phyloP scores from a whole-genome alignment of 2,797 vertebrate species.

The Rhinophrynus dorsalis region DNA sequence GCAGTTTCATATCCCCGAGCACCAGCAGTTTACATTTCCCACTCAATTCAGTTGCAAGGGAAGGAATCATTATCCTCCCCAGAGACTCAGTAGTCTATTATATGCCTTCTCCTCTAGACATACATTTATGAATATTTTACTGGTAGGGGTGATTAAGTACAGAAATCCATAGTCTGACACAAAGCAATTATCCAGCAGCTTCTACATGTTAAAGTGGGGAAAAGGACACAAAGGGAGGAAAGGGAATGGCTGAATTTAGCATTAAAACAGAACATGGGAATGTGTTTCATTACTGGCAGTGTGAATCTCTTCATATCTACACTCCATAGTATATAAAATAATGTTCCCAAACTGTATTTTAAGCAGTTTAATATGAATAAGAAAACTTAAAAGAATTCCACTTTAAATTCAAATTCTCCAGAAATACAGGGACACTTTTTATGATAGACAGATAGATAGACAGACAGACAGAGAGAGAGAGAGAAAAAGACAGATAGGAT shows the following conservation, averaged over 20 bases:
- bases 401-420: no score
- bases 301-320: no score
- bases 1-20: not conserved
- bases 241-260: not conserved
- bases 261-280: not conserved
- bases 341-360: no score
- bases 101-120: constrained; percentile 2
- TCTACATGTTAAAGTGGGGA: not conserved
- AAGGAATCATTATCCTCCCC: not conserved
- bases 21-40: not conserved
- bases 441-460: no score
- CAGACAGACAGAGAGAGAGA: no score
- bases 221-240: not conserved
- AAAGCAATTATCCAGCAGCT: constrained; percentile 19
- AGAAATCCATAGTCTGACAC: constrained; percentile 21
- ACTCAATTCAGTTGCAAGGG: not conserved
- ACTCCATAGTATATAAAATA: no score
- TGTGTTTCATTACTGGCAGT: not conserved
- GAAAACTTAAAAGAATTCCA: no score
- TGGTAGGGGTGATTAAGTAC: constrained; percentile 4
- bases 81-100: not conserved
- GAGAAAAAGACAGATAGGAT: no score
- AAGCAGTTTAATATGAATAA: no score
- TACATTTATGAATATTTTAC: constrained; percentile 15
- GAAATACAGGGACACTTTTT: no score